Evolutionary conservation across 1,140 invertebrate species (phyloP).

Genomic region (Drosophila seguyi): DNA sequence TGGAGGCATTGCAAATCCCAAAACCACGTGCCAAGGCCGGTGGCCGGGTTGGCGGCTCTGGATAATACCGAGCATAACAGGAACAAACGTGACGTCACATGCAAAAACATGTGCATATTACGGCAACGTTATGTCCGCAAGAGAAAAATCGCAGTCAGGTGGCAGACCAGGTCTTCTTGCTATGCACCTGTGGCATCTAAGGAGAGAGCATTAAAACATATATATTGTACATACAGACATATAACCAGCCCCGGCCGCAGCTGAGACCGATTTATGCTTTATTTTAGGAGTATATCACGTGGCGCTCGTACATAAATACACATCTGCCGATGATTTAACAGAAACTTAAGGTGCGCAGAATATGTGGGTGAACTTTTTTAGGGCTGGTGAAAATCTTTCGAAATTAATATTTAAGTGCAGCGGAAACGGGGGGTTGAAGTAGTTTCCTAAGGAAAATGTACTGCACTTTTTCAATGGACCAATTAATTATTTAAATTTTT

Average conservation of each 20-base stretch:
- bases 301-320: conserved; percentile 2
- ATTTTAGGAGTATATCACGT: conserved; percentile 14
- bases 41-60: conserved; percentile 3
- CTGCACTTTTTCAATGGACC: not conserved
- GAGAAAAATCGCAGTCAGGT: conserved; percentile 2
- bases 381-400: too few relatives aligned
- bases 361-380: not conserved
- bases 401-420: not conserved
- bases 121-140: conserved; percentile 21
- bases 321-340: not conserved
- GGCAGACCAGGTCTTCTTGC: not conserved
- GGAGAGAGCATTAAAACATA: not conserved
- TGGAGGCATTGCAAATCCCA: not conserved
- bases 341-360: not conserved
- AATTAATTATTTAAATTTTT: too few relatives aligned
- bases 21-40: conserved; percentile 38
- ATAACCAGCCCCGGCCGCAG: not conserved
- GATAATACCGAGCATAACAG: conserved; percentile 28
- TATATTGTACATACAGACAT: not conserved
- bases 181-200: conserved; percentile 13
- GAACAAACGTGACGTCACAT: conserved; percentile 65
- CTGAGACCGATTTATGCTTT: not conserved
- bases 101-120: conserved; percentile 68
- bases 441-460: not conserved
- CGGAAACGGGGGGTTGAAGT: not conserved